Evolutionary conservation across 1,140 invertebrate species (phyloP).

Genomic region (Drosophila repleta): DNA sequence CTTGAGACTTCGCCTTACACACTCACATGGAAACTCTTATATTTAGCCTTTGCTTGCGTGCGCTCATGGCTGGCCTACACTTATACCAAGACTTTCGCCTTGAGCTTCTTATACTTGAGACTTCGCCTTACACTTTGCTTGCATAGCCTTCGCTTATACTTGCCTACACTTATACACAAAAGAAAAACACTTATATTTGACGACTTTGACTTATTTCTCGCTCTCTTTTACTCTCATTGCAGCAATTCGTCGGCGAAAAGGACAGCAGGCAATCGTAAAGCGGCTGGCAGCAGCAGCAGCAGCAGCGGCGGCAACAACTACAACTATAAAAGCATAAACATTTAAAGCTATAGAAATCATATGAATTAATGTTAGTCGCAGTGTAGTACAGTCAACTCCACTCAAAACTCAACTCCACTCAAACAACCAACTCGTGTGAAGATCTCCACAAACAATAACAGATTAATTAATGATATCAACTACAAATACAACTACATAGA

Average conservation of each 20-base stretch:
- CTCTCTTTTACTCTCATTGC: conserved; percentile 54
- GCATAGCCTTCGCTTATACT: too few species aligned
- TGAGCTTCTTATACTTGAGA: too few species aligned
- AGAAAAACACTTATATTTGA: not conserved
- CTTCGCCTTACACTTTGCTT: too few species aligned
- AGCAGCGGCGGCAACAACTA: conserved; percentile 24
- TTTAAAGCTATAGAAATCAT: conserved; percentile 48
- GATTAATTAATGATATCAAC: conserved; percentile 28
- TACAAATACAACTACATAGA: conserved; percentile 24
- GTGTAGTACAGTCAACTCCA: conserved; percentile 77
- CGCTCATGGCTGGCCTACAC: too few species aligned
- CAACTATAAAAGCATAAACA: conserved; percentile 36
- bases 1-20: too few species aligned
- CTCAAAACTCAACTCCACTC: conserved; percentile 52
- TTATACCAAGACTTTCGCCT: too few species aligned
- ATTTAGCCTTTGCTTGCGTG: too few species aligned
- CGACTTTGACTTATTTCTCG: conserved; percentile 37
- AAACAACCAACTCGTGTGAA: conserved; percentile 69
- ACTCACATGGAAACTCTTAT: too few species aligned
- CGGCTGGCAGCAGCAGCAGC: conserved; percentile 26
- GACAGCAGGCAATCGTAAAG: conserved; percentile 76
- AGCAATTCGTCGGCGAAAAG: conserved; percentile 64
- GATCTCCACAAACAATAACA: conserved; percentile 59
- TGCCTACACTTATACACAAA: not conserved
- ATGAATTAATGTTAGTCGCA: conserved; percentile 58